phyloP scores from a whole-genome alignment of 1,140 invertebrate species.

The Aphis craccivora region DNA sequence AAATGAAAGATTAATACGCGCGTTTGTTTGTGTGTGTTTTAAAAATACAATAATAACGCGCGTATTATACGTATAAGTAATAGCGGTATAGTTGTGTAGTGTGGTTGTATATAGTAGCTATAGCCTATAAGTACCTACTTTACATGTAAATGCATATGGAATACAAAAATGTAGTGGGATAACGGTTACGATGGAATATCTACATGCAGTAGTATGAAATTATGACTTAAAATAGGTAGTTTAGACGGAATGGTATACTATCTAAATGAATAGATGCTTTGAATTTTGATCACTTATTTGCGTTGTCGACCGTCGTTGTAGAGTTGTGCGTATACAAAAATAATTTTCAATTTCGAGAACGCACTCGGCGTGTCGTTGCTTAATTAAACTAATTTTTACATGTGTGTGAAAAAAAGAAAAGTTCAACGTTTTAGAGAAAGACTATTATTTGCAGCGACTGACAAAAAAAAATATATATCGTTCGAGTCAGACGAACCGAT shows the following conservation, averaged over 20 bases:
- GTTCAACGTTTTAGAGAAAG: not conserved
- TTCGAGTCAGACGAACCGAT: not conserved
- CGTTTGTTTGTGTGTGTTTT: not conserved
- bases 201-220: not conserved
- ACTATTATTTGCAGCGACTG: not conserved
- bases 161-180: not conserved
- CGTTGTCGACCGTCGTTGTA: not conserved
- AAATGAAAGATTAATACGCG: constrained; percentile 41
- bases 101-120: not conserved
- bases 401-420: not conserved
- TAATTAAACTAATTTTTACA: not conserved
- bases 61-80: not conserved
- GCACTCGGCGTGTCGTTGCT: not conserved
- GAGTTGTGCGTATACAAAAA: not conserved
- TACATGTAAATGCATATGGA: not conserved
- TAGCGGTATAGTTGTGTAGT: not conserved
- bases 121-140: not conserved
- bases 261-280: not conserved
- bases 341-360: not conserved
- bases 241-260: not conserved
- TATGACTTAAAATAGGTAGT: not conserved
- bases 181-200: not conserved
- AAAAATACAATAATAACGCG: constrained; percentile 36
- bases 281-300: not conserved
- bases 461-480: not conserved